Evolutionary conservation across 2,113 vertebrate species (phyloP).

Genomic region (Carassius carassius): DNA sequence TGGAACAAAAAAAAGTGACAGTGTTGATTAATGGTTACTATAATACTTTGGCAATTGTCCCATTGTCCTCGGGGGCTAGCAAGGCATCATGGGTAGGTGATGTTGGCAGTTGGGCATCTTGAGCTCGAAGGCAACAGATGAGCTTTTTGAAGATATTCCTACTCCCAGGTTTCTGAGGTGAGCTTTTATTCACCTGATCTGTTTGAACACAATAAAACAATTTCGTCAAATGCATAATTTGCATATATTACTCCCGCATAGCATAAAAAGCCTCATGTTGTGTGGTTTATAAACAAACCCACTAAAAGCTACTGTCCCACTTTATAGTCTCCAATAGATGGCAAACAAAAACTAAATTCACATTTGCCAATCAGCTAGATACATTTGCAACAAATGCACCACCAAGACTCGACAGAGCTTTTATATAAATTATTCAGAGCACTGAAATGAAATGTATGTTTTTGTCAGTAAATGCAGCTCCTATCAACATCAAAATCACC

Average conservation of each 20-base stretch:
- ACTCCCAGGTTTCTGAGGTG: slow-evolving; percentile 77
- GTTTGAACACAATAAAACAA: slow-evolving; percentile 29
- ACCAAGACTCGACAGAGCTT: background rate
- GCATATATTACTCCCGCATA: background rate
- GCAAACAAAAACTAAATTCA: background rate
- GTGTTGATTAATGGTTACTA: background rate
- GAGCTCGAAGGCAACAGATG: slow-evolving; percentile 77
- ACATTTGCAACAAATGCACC: background rate
- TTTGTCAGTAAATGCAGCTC: background rate
- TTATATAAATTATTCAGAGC: slow-evolving; percentile 20
- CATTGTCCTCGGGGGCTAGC: slow-evolving; percentile 73
- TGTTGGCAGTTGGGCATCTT: slow-evolving; percentile 69
- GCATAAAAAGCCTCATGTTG: slow-evolving; percentile 18
- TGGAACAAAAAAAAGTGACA: background rate
- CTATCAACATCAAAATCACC: slow-evolving; percentile 28
- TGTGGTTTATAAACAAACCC: background rate
- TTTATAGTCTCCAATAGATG: background rate
- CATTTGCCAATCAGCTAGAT: background rate
- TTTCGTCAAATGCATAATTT: background rate
- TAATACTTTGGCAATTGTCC: slow-evolving; percentile 74
- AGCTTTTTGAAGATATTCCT: slow-evolving; percentile 79
- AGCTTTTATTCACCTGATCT: slow-evolving; percentile 76
- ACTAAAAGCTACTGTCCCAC: background rate
- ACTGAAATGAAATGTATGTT: slow-evolving; percentile 13
- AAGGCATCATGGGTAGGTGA: slow-evolving; percentile 66